These are phyloP conservation scores for Priocnemis perturbator DNA, from an alignment of 2,888 invertebrate genomes.

Conservation along the genomic window DNA sequence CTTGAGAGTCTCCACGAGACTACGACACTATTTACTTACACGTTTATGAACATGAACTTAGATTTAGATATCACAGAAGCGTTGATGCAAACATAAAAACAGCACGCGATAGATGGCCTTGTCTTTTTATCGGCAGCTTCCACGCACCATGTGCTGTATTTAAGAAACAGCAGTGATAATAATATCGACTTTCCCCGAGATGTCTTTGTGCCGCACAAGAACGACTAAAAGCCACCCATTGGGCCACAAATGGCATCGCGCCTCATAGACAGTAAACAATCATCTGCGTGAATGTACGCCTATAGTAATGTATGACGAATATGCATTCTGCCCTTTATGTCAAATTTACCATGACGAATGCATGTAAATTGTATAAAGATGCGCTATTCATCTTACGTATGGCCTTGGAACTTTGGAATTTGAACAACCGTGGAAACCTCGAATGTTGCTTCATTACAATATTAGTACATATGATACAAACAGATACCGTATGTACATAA, in stretches of 20 bases:
- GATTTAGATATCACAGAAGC: conserved; percentile 23
- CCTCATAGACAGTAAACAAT: no score
- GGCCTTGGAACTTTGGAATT: conserved; percentile 47
- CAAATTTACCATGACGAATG: not conserved
- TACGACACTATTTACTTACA: conserved; percentile 23
- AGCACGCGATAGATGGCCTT: no score
- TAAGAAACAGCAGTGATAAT: no score
- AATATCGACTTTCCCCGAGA: no score
- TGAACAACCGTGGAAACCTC: conserved; percentile 29
- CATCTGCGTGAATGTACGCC: no score
- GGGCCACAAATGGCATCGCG: no score
- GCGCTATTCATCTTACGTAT: conserved; percentile 46
- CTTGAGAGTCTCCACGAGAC: not conserved
- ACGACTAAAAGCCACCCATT: no score
- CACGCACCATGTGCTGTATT: no score
- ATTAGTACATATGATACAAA: conserved; percentile 31
- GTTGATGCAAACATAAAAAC: conserved; percentile 5
- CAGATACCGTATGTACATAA: conserved; percentile 42
- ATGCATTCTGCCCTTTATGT: no score
- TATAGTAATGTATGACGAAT: no score
- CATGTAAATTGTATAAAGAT: conserved; percentile 27
- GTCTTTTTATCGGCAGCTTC: no score
- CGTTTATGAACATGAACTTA: conserved; percentile 31
- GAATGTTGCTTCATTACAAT: conserved; percentile 29
- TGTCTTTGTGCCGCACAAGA: no score